Evolutionary conservation across 2,888 invertebrate species (phyloP).

Genomic region (Andrena bucephala): DNA sequence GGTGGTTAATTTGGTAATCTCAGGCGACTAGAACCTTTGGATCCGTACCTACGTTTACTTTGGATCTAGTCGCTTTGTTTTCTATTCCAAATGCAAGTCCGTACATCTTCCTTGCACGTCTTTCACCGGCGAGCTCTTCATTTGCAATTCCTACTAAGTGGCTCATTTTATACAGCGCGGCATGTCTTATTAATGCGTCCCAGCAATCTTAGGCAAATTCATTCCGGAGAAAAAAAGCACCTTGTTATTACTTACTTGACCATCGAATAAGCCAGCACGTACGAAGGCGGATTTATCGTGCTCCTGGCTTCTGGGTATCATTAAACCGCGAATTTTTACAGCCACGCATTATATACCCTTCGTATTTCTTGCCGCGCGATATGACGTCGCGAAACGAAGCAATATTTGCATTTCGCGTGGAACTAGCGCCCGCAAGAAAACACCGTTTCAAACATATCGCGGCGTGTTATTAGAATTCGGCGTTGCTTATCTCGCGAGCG

Average conservation of each 20-base stretch:
- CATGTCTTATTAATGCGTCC: no score
- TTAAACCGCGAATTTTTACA: conserved; percentile 54
- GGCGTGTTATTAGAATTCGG: conserved; percentile 46
- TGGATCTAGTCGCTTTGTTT: conserved; percentile 3
- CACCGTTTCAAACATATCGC: conserved; percentile 41
- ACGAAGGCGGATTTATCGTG: conserved; percentile 22
- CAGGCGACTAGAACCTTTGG: no score
- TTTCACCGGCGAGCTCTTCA: background rate
- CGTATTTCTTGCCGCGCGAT: conserved; percentile 22
- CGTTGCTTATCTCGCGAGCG: conserved; percentile 37
- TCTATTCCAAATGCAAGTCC: background rate
- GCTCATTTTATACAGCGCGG: background rate
- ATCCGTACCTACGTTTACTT: no score
- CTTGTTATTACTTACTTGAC: conserved; percentile 37
- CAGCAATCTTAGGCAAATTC: background rate
- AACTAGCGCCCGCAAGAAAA: background rate
- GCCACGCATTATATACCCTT: conserved; percentile 17
- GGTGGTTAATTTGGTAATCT: no score
- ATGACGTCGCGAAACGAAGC: conserved; percentile 19
- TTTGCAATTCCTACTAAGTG: background rate
- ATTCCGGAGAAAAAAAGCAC: conserved; percentile 8
- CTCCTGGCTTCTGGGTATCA: conserved; percentile 30
- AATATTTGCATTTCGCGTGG: conserved; percentile 32
- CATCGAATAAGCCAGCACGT: background rate
- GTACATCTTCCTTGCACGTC: background rate